Percentiles rank a stretch among this genome's conserved stretches.
These are phyloP conservation scores for Rhogogaster chlorosoma DNA, from an alignment of 2,888 invertebrate genomes.

Conservation along the genomic window DNA sequence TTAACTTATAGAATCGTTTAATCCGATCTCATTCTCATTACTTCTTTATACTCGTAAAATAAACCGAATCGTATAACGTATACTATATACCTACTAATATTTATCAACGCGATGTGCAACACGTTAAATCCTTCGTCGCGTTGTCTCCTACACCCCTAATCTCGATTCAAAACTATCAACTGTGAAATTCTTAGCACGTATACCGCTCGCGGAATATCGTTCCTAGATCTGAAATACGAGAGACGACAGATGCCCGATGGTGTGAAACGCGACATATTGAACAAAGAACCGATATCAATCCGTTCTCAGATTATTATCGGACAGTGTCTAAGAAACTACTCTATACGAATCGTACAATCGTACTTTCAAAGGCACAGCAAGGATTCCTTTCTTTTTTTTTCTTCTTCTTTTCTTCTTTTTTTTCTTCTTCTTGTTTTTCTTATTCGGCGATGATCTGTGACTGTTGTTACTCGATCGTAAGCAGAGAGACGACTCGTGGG, in stretches of 20 bases:
- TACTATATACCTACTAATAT: neutral
- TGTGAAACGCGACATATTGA: neutral
- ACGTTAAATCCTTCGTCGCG: constrained; percentile 35
- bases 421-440: neutral
- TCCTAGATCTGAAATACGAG: neutral
- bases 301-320: neutral
- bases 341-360: neutral
- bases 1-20: no score
- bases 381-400: neutral
- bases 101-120: neutral
- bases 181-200: neutral
- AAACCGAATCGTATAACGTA: neutral
- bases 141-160: neutral
- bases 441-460: neutral
- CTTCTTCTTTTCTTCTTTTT: neutral
- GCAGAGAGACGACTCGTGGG: neutral
- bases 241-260: constrained; percentile 1
- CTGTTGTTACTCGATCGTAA: neutral
- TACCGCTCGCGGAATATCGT: neutral
- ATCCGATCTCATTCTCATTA: no score
- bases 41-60: neutral
- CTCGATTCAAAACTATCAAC: neutral
- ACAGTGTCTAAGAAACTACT: neutral
- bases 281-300: neutral
- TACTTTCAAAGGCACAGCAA: constrained; percentile 29